These are phyloP conservation scores for Acrocera orbiculus DNA, from an alignment of 2,888 invertebrate species.

Conservation along the genomic window DNA sequence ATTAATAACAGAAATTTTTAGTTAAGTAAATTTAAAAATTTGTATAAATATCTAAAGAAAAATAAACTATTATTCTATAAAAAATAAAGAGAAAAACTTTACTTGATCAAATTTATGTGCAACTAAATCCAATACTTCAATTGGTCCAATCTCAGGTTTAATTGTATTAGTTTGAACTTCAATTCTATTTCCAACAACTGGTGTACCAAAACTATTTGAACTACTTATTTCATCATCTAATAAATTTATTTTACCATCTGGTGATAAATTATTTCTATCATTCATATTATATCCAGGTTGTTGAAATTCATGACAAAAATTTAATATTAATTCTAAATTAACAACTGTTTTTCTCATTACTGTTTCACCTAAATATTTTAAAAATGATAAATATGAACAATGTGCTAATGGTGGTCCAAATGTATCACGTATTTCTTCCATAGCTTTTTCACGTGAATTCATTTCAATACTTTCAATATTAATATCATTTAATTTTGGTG, in stretches of 20 bases:
- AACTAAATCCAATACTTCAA: slow-evolving; percentile 42
- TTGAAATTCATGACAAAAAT: slow-evolving; percentile 59
- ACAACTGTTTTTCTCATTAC: slow-evolving; percentile 53
- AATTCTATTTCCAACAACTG: slow-evolving; percentile 72
- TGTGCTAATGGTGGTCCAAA: slow-evolving; percentile 76
- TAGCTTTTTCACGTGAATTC: slow-evolving; percentile 30
- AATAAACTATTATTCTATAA: not conserved
- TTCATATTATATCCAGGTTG: slow-evolving; percentile 29
- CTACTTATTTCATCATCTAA: slow-evolving; percentile 16
- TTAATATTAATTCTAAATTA: slow-evolving; percentile 59
- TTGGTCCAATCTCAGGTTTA: slow-evolving; percentile 18
- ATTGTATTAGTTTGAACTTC: slow-evolving; percentile 36
- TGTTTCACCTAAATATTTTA: slow-evolving; percentile 51
- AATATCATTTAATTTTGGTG: slow-evolving; percentile 26
- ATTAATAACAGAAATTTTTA: no score
- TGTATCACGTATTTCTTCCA: slow-evolving; percentile 63
- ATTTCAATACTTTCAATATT: slow-evolving; percentile 2
- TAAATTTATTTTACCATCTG: not conserved
- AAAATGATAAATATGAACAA: slow-evolving; percentile 58
- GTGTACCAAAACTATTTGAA: slow-evolving; percentile 62
- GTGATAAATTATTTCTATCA: slow-evolving; percentile 5
- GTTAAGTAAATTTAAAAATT: no score
- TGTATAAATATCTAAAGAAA: no score
- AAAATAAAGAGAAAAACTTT: not conserved
- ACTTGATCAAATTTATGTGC: slow-evolving; percentile 46